Evolutionary conservation across 2,888 invertebrate genomes (phyloP), one percentile per base, ranked within the genome.

Genomic region (Tanypteryx hageni): DNA sequence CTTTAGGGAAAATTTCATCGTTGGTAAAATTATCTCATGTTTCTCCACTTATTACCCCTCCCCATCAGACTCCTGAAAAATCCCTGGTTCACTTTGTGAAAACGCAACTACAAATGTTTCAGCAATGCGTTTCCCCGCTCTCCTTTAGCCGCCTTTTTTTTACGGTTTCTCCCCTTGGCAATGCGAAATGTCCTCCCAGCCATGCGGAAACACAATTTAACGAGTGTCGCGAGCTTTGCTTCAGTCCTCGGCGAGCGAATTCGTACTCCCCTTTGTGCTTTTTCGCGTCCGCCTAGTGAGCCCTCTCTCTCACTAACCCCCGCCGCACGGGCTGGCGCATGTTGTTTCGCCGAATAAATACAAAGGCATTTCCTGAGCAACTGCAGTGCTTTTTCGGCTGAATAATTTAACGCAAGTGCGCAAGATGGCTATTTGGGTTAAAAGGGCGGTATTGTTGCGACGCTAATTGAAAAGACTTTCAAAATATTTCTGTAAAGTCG

Each of bases 121-220:
- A 14, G 64, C 44, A 44, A 44, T 44, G 44, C 64, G 18, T 64
- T 64, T 64, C n/a, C n/a, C 64, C 16, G n/a, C 16, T 64, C 64
- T n/a, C 16, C 14, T 14, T 44, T 44, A 44, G 44, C 44, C 16
- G 7, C 64, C 7, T 0, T 16, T 64, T 64, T 64, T 64, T 64
- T 64, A 8, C 64, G 64, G 16, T 64, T 64, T 18, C n/a, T 64
- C 64, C 64, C 64, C 16, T 9, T n/a, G 64, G 64, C 64, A 64
- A 64, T 64, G 64, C 64, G 64, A 64, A 64, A 64, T 64, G 64
- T 64, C 64, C n/a, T 64, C n/a, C 64, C 64, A 64, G 18, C n/a
- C 64, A 64, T 64, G 64, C 64, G 64, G n/a, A 64, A 64, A 64
- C 64, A 64, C 64, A 64, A 64, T 64, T 64, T 64, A 64, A 64